Evolutionary conservation across 2,797 vertebrate species (phyloP).

Genomic region (Valencia hispanica): DNA sequence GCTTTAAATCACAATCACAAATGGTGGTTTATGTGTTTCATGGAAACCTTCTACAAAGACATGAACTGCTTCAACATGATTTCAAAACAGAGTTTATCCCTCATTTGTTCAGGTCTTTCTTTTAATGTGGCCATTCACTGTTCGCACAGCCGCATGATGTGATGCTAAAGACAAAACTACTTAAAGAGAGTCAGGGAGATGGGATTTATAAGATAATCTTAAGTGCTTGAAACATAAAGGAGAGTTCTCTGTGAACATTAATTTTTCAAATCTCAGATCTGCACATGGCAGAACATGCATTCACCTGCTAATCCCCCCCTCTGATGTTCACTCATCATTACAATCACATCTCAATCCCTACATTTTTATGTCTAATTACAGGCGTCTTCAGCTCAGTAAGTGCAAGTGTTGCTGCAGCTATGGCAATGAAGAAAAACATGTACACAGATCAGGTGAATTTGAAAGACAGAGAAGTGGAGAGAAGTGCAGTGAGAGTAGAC

Average conservation of each 20-base stretch:
- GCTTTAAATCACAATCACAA: neutral
- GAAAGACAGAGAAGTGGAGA: conserved; percentile 34
- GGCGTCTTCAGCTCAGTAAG: conserved; percentile 35
- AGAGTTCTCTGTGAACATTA: conserved; percentile 5
- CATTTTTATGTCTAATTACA: conserved; percentile 57
- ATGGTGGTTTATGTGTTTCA: conserved; percentile 19
- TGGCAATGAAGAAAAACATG: conserved; percentile 75
- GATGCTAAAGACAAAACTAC: conserved; percentile 16
- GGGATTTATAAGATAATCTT: conserved; percentile 36
- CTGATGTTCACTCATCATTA: conserved; percentile 50
- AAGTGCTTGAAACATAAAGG: conserved; percentile 25
- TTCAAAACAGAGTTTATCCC: conserved; percentile 29
- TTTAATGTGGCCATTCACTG: conserved; percentile 15
- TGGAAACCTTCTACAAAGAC: conserved; percentile 12
- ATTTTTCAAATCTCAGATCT: conserved; percentile 31
- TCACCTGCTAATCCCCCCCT: conserved; percentile 36
- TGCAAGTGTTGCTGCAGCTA: conserved; percentile 64
- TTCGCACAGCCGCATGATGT: conserved; percentile 14
- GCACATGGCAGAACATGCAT: conserved; percentile 49
- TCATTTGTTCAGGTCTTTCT: conserved; percentile 45
- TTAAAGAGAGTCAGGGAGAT: conserved; percentile 31
- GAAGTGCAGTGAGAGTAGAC: conserved; percentile 50
- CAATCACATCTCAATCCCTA: conserved; percentile 35
- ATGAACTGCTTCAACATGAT: conserved; percentile 16
- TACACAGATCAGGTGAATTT: conserved; percentile 65